phyloP scores from a whole-genome alignment of 2,797 vertebrate species.

The Cercopithecus diana region DNA sequence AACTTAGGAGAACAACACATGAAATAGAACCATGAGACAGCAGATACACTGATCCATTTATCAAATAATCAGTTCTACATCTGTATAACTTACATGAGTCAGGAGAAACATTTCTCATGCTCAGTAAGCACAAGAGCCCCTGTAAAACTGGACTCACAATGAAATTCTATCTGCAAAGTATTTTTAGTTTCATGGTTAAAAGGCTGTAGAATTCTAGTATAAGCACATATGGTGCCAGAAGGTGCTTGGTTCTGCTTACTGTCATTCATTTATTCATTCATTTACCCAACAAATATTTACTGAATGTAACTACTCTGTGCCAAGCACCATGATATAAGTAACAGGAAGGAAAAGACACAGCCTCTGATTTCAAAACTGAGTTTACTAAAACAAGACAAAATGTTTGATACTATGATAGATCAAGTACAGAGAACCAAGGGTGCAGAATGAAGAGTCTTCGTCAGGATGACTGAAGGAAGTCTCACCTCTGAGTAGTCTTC shows the following conservation, averaged over 20 bases:
- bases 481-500: neutral
- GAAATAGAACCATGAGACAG: neutral
- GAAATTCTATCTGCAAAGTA: neutral
- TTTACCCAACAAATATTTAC: conserved; percentile 2
- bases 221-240: neutral
- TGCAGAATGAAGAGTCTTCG: neutral
- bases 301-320: neutral
- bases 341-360: neutral
- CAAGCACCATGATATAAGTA: neutral
- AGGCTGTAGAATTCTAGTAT: neutral
- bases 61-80: neutral
- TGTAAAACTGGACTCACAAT: neutral
- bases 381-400: neutral
- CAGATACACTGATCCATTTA: neutral
- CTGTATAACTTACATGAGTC: neutral
- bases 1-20: neutral
- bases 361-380: neutral
- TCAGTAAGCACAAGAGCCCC: neutral
- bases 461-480: neutral
- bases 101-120: neutral
- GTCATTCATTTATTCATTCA: neutral
- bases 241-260: neutral
- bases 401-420: neutral
- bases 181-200: neutral
- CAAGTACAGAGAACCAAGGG: neutral